phyloP scores from a whole-genome alignment of 2,888 invertebrate species.

The Lymantria dispar region DNA sequence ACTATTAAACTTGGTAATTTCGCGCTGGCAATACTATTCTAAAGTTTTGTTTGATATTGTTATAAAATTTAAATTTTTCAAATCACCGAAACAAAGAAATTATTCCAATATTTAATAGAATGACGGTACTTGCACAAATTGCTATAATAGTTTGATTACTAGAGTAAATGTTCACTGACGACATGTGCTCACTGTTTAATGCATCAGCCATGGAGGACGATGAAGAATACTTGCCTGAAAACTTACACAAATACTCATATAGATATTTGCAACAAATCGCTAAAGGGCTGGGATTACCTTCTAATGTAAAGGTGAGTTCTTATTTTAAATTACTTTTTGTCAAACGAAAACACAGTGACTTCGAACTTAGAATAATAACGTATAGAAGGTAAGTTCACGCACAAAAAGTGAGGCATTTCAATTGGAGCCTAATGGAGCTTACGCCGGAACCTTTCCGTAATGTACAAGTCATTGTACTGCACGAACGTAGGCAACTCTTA shows the following conservation, averaged over 20 bases:
- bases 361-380: too few species aligned
- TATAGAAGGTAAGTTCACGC: too few species aligned
- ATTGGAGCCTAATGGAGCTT: too few species aligned
- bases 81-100: background rate
- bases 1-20: too few species aligned
- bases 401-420: too few species aligned
- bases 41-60: too few species aligned
- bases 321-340: background rate
- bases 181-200: background rate
- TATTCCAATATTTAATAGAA: background rate
- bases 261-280: constrained; percentile 60
- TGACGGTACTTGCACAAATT: background rate
- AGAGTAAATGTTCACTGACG: background rate
- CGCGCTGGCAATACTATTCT: too few species aligned
- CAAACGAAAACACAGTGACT: too few species aligned
- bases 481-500: too few species aligned
- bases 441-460: too few species aligned
- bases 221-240: constrained; percentile 25
- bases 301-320: constrained; percentile 60
- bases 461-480: too few species aligned
- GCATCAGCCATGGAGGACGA: constrained; percentile 21
- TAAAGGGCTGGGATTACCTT: constrained; percentile 58
- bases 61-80: background rate
- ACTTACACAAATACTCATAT: constrained; percentile 49
- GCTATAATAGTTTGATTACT: background rate